Conservation (phyloP, 2,888 invertebrate genomes). For the Nomada ferruginata region DNA sequence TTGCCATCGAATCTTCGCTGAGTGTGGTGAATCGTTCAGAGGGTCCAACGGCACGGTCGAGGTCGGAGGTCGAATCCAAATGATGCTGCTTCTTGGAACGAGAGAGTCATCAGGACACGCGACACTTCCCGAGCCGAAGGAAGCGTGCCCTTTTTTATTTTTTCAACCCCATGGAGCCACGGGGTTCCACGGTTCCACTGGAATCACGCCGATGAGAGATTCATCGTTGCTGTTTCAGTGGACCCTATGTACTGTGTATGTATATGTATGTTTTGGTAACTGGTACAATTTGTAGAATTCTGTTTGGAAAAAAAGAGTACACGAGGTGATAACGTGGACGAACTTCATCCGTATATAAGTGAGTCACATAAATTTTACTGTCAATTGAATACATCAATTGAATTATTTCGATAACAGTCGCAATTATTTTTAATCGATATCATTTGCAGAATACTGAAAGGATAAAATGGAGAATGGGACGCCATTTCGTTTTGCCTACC, state of each 20-base stretch:
- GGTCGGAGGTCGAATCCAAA: slow-evolving; percentile 56
- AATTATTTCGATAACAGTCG: neutral
- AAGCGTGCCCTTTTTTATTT: slow-evolving; percentile 64
- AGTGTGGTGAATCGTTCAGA: slow-evolving; percentile 37
- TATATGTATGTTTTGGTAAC: slow-evolving; percentile 8
- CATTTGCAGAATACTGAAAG: neutral
- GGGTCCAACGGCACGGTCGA: slow-evolving; percentile 10
- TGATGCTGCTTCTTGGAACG: slow-evolving; percentile 59
- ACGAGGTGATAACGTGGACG: too few relatives aligned
- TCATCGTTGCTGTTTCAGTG: slow-evolving; percentile 70
- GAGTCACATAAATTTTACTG: too few relatives aligned
- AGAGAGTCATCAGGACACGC: slow-evolving; percentile 65
- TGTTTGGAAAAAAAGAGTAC: neutral
- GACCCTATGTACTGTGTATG: neutral
- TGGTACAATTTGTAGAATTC: slow-evolving; percentile 22
- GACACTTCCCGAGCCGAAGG: slow-evolving; percentile 66
- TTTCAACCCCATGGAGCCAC: slow-evolving; percentile 53
- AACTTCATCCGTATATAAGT: too few relatives aligned
- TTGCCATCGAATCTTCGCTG: slow-evolving; percentile 21
- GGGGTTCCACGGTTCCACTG: slow-evolving; percentile 20
- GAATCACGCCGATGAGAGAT: slow-evolving; percentile 69
- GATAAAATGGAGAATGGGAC: neutral
- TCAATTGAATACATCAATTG: neutral
- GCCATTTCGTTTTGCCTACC: slow-evolving; percentile 22
- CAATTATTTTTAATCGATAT: neutral